Evolutionary conservation across 2,113 vertebrate species (phyloP).

Genomic region (Brachyistius frenatus): DNA sequence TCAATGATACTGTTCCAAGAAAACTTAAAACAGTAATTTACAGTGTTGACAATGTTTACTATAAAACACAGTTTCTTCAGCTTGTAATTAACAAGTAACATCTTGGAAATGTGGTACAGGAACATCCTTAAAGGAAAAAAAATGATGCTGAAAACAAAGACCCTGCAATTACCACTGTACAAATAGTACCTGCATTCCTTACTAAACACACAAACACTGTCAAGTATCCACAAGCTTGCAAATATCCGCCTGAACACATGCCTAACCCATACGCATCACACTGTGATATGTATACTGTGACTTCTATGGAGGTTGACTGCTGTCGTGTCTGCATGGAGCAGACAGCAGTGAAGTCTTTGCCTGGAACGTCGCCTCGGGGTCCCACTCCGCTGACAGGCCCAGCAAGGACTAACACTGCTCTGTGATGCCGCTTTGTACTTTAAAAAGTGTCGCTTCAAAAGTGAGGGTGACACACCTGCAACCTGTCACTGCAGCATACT

Average conservation of each 20-base stretch:
- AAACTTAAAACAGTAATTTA: neutral
- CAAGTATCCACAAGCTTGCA: neutral
- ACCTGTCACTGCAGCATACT: neutral
- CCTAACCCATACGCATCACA: neutral
- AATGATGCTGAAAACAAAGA: conserved; percentile 13
- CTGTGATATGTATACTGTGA: neutral
- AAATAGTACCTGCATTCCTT: neutral
- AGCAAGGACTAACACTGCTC: conserved; percentile 17
- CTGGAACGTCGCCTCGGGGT: neutral
- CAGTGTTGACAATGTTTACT: neutral
- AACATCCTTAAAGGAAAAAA: conserved; percentile 9
- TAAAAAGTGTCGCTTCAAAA: conserved; percentile 27
- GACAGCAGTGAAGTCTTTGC: conserved; percentile 34
- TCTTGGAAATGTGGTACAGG: neutral
- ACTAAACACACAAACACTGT: too few relatives aligned
- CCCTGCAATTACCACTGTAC: conserved; percentile 14
- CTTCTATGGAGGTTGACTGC: too few relatives aligned
- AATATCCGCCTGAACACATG: neutral
- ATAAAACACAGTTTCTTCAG: conserved; percentile 23
- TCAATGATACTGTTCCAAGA: neutral
- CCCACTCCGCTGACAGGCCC: conserved; percentile 35
- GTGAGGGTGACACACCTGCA: neutral
- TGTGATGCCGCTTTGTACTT: conserved; percentile 19
- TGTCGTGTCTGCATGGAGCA: too few relatives aligned
- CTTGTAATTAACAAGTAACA: conserved; percentile 4